These are phyloP conservation scores for Empidonax traillii DNA, from an alignment of 2,113 vertebrate genomes.

Conservation along the genomic window DNA sequence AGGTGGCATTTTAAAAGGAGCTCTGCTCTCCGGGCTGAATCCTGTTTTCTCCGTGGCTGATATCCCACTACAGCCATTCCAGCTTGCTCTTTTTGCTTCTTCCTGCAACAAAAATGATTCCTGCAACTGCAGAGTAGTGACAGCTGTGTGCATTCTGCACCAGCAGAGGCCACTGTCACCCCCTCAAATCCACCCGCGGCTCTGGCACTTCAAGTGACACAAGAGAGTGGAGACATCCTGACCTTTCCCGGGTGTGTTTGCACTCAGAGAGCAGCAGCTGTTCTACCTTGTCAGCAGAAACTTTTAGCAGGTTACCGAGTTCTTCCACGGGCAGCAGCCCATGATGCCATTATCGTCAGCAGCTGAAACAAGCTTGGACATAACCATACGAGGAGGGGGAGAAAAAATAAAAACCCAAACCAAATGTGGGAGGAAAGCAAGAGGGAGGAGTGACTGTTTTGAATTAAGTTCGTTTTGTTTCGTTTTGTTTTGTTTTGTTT, in stretches of 20 bases:
- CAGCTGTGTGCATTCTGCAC: background rate
- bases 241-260: background rate
- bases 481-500: background rate
- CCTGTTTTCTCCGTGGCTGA: background rate
- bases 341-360: background rate
- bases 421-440: background rate
- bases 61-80: background rate
- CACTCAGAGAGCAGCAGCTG: background rate
- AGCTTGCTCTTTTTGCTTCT: background rate
- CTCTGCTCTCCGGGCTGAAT: background rate
- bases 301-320: too few relatives aligned
- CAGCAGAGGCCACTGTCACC: background rate
- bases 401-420: background rate
- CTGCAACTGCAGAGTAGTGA: background rate
- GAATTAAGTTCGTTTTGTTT: background rate
- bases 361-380: background rate
- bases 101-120: background rate
- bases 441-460: background rate
- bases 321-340: background rate
- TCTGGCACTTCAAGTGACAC: background rate
- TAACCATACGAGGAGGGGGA: background rate
- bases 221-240: background rate
- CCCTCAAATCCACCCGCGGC: background rate
- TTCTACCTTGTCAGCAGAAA: background rate
- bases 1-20: background rate